Percentiles rank a stretch among this genome's conserved stretches.
Evolutionary conservation across 1,140 invertebrate species (phyloP).

Genomic region (Aethina tumida): DNA sequence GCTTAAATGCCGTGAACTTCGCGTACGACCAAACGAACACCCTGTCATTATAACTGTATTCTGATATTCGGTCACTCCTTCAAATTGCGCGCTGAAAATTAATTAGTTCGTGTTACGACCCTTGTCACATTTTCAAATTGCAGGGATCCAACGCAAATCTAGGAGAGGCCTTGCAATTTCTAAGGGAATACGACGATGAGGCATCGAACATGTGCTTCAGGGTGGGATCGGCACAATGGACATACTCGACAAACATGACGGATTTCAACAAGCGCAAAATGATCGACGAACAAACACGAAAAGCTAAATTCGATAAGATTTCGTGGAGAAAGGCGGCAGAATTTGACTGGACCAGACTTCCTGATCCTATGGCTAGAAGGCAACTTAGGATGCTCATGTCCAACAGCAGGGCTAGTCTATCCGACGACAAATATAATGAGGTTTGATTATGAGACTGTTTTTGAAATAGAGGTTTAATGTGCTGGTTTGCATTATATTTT

Average conservation of each 20-base stretch:
- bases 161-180: constrained; percentile 57
- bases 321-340: constrained; percentile 61
- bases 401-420: constrained; percentile 59
- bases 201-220: constrained; percentile 59
- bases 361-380: constrained; percentile 54
- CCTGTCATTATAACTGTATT: no score
- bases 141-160: constrained; percentile 62
- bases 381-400: constrained; percentile 62
- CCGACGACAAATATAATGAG: constrained; percentile 65
- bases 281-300: constrained; percentile 58
- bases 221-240: constrained; percentile 62
- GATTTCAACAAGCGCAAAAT: constrained; percentile 58
- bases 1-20: no score
- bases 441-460: constrained; percentile 35
- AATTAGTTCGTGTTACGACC: no score
- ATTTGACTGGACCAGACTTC: constrained; percentile 55
- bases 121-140: constrained; percentile 11
- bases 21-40: no score
- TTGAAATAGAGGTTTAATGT: background rate
- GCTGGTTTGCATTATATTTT: constrained; percentile 21
- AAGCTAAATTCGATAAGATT: constrained; percentile 60
- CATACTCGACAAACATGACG: constrained; percentile 69
- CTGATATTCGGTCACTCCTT: no score
- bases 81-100: no score
- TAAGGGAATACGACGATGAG: constrained; percentile 61